Conservation (phyloP, 2,888 invertebrate genomes). For the Phortica okadai region DNA sequence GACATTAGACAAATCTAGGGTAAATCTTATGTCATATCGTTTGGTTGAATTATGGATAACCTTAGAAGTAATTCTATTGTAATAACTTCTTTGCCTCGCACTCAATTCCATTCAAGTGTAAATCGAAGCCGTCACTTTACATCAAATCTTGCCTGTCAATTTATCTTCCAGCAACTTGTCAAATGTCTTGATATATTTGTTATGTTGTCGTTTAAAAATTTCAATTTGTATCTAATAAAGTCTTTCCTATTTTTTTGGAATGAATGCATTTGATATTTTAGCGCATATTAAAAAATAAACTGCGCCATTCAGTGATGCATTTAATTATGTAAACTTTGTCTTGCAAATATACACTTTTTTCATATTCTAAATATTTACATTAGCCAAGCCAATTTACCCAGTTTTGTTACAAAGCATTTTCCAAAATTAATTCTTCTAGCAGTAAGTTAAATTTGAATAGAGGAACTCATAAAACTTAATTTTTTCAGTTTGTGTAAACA, state of each 20-base stretch:
- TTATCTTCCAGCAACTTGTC: conserved; percentile 22
- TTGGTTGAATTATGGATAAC: too few species aligned
- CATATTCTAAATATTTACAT: background rate
- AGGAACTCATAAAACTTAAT: conserved; percentile 1
- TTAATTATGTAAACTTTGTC: background rate
- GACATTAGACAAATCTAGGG: too few species aligned
- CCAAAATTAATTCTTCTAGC: background rate
- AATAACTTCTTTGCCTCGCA: background rate
- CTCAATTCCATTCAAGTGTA: background rate
- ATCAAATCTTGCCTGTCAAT: background rate
- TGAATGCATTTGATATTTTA: too few species aligned
- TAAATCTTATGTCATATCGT: too few species aligned
- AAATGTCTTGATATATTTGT: conserved; percentile 19
- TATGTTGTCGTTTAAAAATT: conserved; percentile 17
- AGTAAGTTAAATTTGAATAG: background rate
- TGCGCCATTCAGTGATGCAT: background rate
- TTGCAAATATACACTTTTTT: background rate
- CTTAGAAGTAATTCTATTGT: too few species aligned
- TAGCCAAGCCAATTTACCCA: conserved; percentile 3
- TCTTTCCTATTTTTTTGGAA: too few species aligned
- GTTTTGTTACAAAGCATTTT: background rate
- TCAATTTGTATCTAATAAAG: background rate
- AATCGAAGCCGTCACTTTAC: background rate
- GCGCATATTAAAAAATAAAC: background rate
- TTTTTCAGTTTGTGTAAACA: background rate